Evolutionary conservation across 2,797 vertebrate species (phyloP).

Genomic region (Malacoctenus gilli): DNA sequence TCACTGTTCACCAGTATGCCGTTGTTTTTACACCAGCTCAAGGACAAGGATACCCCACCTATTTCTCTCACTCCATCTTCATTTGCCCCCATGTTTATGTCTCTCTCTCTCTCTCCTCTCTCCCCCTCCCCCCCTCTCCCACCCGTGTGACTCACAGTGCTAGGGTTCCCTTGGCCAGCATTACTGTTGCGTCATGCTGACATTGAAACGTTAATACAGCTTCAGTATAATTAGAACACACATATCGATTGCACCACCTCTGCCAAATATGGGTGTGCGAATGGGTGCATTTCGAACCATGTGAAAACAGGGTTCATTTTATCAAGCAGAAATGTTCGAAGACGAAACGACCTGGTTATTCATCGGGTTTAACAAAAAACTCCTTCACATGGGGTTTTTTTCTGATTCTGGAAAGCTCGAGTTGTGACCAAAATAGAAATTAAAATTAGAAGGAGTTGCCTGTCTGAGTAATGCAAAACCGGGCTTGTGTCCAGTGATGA

Average conservation of each 20-base stretch:
- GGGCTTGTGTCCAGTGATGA: constrained; percentile 39
- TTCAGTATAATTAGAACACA: constrained; percentile 63
- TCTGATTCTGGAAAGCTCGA: not conserved
- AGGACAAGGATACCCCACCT: constrained; percentile 54
- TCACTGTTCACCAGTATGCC: constrained; percentile 47
- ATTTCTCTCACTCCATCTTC: constrained; percentile 26
- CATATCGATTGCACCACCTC: constrained; percentile 47
- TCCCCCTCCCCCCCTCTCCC: not conserved
- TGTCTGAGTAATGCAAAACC: constrained; percentile 9
- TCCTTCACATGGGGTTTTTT: no score
- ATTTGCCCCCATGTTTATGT: constrained; percentile 2
- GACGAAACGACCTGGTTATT: not conserved
- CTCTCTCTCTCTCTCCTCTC: not conserved
- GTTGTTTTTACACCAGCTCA: constrained; percentile 61
- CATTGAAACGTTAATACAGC: constrained; percentile 58
- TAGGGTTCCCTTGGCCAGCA: constrained; percentile 30
- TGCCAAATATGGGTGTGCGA: constrained; percentile 51
- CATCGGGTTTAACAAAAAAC: no score
- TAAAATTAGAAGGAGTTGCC: constrained; percentile 17
- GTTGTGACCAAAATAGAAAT: constrained; percentile 8
- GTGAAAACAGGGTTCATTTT: no score
- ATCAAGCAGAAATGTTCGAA: not conserved
- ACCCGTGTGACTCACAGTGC: constrained; percentile 11
- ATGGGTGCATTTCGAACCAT: no score
- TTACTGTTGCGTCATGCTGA: constrained; percentile 52